Base-by-base conservation (phyloP, 1,140 invertebrate genomes). In the Monochamus saltuarius region DNA sequence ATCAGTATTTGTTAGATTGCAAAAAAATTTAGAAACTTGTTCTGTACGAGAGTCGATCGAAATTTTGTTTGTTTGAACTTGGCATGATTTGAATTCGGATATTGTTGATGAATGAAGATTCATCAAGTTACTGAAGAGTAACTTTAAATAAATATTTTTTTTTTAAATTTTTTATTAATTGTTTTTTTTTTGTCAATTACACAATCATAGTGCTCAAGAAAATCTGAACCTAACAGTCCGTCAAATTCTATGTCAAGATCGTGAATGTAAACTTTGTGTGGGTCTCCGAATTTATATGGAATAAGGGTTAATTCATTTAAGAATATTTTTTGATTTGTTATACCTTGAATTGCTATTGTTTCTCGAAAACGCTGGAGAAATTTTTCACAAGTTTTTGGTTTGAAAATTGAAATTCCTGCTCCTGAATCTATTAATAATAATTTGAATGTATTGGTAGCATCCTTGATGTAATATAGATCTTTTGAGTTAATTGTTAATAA, bases 391-490 rank as follows among this genome's bases (percentile, higher is more conserved):
- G 34, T 53, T 19, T 56, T 49, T 2, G 47, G 29, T 58, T 61
- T 56, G 11, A 62, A 62, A 40, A 62, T 58, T 3, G 54, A 52
- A 6, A 62, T 57, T 43, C 50, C 55, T 2, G 54, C 54, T 3
- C 46, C 60, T n/a, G n/a, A n/a, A 53, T 56, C 54, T 1, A 62
- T 62, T 39, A 57, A 38, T n/a, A n/a, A n/a, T 36, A 62, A n/a
- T 53, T 58, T 62, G 36, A 38, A 62, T 0, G 19, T 53, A 1
- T 62, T 57, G 11, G 49, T n/a, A 14, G 37, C 34, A 35, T 62
- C 55, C 1, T 53, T 3, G n/a, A 57, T 53, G 37, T 58, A 62
- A 58, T 58, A 53, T 7, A 62, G n/a, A 46, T 62, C 57, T 58
- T 62, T 58, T 19, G 49, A 54, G 4, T 35, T 13, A 14, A 54